These are phyloP conservation scores for Sebastes matsubarae DNA, from an alignment of 2,797 vertebrate species.

Conservation along the genomic window DNA sequence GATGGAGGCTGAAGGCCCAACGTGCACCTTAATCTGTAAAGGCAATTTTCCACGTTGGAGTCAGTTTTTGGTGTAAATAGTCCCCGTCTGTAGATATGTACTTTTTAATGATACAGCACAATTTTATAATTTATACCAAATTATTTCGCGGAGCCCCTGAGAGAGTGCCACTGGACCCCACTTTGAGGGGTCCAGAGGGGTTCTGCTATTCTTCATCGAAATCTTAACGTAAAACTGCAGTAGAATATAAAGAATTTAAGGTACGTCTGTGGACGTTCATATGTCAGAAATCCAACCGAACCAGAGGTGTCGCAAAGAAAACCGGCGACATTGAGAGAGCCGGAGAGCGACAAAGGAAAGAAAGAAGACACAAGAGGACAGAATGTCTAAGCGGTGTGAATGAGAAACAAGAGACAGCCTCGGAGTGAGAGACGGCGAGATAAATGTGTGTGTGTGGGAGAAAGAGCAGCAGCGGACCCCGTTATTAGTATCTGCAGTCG, in stretches of 20 bases:
- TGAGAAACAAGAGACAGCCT: slow-evolving; percentile 41
- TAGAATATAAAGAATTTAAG: not conserved
- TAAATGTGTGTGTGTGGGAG: not conserved
- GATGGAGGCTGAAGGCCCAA: not conserved
- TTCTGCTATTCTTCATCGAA: not conserved
- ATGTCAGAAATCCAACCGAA: not conserved
- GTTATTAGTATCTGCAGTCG: slow-evolving; percentile 14
- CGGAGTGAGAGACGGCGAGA: slow-evolving; percentile 3
- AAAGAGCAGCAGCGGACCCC: slow-evolving; percentile 1
- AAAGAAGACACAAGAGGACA: slow-evolving; percentile 24
- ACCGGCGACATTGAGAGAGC: not conserved
- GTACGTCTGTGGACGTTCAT: not conserved
- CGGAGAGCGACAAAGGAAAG: slow-evolving; percentile 9
- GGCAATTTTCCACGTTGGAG: not conserved
- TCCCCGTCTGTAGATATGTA: too few relatives aligned
- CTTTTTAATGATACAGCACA: too few relatives aligned
- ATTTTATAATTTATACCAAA: too few relatives aligned
- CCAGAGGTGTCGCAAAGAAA: slow-evolving; percentile 3
- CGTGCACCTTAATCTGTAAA: not conserved
- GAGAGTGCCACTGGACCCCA: too few relatives aligned
- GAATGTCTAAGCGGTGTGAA: slow-evolving; percentile 15
- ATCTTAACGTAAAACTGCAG: not conserved
- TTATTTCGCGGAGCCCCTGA: too few relatives aligned
- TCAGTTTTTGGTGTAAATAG: not conserved
- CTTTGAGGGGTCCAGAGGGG: too few relatives aligned